Evolutionary conservation across 2,113 vertebrate species (phyloP).

Genomic region (Oncorhynchus gorbuscha): DNA sequence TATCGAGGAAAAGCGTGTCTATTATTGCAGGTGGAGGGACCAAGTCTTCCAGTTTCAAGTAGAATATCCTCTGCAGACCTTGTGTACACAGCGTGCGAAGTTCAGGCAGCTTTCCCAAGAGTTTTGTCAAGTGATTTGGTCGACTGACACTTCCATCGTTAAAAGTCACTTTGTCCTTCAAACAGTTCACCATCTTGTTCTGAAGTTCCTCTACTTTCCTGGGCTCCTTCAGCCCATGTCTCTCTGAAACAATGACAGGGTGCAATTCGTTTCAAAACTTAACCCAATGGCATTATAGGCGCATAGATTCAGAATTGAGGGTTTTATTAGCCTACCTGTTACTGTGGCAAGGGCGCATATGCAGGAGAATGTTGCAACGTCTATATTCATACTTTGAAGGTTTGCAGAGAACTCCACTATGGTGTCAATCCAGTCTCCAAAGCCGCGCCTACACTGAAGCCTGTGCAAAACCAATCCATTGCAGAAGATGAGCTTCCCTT

Average conservation of each 20-base stretch:
- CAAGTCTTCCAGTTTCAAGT: slow-evolving; percentile 97
- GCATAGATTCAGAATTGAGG: background rate
- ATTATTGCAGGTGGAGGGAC: slow-evolving; percentile 95
- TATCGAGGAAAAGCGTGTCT: slow-evolving; percentile 97
- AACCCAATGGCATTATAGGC: background rate
- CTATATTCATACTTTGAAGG: slow-evolving; percentile 93
- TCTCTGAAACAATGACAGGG: slow-evolving; percentile 73
- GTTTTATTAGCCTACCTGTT: slow-evolving; percentile 80
- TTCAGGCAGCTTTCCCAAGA: slow-evolving; percentile 94
- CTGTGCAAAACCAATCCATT: slow-evolving; percentile 93
- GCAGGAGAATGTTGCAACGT: slow-evolving; percentile 93
- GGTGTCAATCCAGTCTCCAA: slow-evolving; percentile 98
- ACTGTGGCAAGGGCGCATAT: slow-evolving; percentile 93
- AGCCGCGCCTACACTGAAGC: slow-evolving; percentile 92
- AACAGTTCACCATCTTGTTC: slow-evolving; percentile 87
- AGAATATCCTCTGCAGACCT: slow-evolving; percentile 98
- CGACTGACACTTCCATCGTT: slow-evolving; percentile 80
- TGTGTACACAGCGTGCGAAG: slow-evolving; percentile 95
- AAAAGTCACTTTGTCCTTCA: slow-evolving; percentile 87
- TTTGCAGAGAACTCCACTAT: slow-evolving; percentile 94
- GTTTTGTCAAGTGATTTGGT: slow-evolving; percentile 88
- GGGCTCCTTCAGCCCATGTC: slow-evolving; percentile 93
- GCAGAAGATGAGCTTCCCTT: slow-evolving; percentile 96
- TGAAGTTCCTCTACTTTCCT: slow-evolving; percentile 93
- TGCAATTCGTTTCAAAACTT: background rate